Evolutionary conservation across 2,113 vertebrate genomes (phyloP).

Genomic region (Ciconia maguari): DNA sequence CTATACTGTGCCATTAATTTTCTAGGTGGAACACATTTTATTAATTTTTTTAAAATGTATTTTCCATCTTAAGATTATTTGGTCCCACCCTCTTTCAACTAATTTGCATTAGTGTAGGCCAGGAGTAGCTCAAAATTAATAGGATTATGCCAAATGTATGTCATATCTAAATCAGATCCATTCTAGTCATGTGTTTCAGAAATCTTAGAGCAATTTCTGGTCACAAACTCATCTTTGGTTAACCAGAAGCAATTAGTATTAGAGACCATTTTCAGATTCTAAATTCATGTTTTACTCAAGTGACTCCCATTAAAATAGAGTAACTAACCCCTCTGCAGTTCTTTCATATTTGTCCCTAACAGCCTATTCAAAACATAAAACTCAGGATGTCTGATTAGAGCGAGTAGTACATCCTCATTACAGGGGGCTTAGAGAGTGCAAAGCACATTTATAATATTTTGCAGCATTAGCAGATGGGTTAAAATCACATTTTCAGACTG

Average conservation of each 20-base stretch:
- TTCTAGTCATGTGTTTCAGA: not conserved
- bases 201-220: not conserved
- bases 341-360: not conserved
- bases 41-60: not conserved
- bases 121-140: not conserved
- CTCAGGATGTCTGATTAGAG: not conserved
- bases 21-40: not conserved
- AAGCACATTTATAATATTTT: not conserved
- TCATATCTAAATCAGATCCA: not conserved
- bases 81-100: not conserved
- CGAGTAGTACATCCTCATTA: not conserved
- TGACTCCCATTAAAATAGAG: not conserved
- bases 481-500: not conserved
- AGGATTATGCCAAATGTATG: not conserved
- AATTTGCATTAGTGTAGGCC: not conserved
- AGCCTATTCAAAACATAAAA: slow-evolving; percentile 13
- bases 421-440: not conserved
- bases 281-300: not conserved
- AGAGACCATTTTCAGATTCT: not conserved
- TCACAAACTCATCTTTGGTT: not conserved
- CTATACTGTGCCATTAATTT: not conserved
- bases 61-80: not conserved
- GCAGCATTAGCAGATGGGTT: not conserved
- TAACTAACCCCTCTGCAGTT: not conserved
- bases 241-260: not conserved